Base-by-base conservation (phyloP, 2,797 vertebrate genomes). In the Glossophaga mutica region DNA sequence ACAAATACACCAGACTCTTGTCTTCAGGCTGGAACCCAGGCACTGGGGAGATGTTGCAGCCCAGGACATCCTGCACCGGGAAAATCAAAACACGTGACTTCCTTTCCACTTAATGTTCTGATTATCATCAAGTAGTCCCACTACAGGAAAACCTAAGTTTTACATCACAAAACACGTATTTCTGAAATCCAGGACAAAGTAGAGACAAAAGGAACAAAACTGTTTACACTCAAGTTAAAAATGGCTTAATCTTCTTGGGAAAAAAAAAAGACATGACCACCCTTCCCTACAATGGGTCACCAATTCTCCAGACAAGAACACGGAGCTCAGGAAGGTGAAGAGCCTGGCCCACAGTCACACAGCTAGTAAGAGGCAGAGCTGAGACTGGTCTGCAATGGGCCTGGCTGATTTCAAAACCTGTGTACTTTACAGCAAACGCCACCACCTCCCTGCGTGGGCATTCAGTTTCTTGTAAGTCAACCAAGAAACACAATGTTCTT, bases 11-110 rank as follows among this genome's bases (percentile, higher is more conserved):
- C 15, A 99, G 98, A 9, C 98, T 98, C 71, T 98, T 98, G 10
- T 99, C 99, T n/a, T 98, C 98, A 6, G 98, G 96, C 24, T 99
- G 98, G 26, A 99, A 99, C 9, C 99, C 99, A 7, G 99, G 99
- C 93, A 99, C 99, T 0, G 99, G 99, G 52, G 99, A 98, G 70
- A 97, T 83, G 97, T 96, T 99, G 97, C 99, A 99, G 93, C 99
- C 99, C 88, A 98, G 97, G 68, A 99, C 98, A 73, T 99, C 99
- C 99, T 99, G 94, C 0, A 52, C 19, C 82, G 11, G 46, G 16
- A 83, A 94, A 21, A 2, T 18, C 91, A 85, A 37, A 34, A 87
- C 34, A 37, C 4, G 4, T 5, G 65, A 94, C 0, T 32, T 71
- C 87, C 67, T 84, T 73, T 62, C 39, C 37, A 84, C 50, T 65